phyloP scores from a whole-genome alignment of 2,888 invertebrate species.

The Eupeodes latifasciatus region DNA sequence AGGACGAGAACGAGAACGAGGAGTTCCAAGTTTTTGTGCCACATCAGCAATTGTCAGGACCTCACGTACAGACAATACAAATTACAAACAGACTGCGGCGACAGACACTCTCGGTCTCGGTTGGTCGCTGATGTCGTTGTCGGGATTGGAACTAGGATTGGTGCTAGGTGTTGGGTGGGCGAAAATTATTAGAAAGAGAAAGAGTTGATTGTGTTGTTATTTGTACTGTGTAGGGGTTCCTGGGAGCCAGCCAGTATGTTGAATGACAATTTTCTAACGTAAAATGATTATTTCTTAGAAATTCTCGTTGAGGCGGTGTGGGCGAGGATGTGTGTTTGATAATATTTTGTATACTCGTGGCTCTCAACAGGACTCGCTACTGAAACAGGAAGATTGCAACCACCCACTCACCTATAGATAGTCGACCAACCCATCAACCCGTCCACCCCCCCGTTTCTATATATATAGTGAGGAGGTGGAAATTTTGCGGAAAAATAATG shows the following conservation, averaged over 20 bases:
- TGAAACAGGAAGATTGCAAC: background rate
- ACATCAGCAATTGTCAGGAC: slow-evolving; percentile 55
- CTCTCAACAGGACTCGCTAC: background rate
- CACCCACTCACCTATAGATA: background rate
- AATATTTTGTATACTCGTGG: slow-evolving; percentile 21
- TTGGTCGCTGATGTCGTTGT: background rate
- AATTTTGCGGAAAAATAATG: slow-evolving; percentile 30
- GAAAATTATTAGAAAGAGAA: too few relatives aligned
- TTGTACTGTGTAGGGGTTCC: slow-evolving; percentile 21
- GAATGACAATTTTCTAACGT: slow-evolving; percentile 65
- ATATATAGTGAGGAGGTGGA: background rate
- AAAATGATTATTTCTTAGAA: slow-evolving; percentile 61
- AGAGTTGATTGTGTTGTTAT: background rate
- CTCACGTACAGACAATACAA: slow-evolving; percentile 69
- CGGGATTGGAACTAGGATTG: background rate
- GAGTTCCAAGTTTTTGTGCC: slow-evolving; percentile 3
- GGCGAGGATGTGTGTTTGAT: slow-evolving; percentile 3
- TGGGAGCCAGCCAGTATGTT: slow-evolving; percentile 54
- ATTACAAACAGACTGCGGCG: slow-evolving; percentile 63
- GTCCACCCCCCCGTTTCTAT: background rate
- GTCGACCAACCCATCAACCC: too few relatives aligned
- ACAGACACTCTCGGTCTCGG: slow-evolving; percentile 13
- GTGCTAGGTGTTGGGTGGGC: background rate
- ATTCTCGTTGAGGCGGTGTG: background rate
- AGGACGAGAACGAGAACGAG: too few relatives aligned